phyloP scores from a whole-genome alignment of 1,140 invertebrate species.

The Ips nitidus region DNA sequence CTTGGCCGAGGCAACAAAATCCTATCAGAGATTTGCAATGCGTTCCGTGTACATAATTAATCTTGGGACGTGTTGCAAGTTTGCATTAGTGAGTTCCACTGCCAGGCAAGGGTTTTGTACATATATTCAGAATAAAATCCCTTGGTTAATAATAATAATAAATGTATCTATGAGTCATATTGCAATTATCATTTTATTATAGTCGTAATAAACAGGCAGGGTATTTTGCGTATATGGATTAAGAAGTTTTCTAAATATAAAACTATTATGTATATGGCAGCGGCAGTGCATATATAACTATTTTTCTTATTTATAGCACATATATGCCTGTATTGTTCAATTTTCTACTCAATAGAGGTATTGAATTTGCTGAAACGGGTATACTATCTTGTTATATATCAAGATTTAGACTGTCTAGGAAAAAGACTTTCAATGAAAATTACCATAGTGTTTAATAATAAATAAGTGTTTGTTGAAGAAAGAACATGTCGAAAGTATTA shows the following conservation, averaged over 20 bases:
- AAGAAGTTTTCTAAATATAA: conserved; percentile 18
- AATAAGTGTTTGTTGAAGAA: conserved; percentile 34
- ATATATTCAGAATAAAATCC: too few species aligned
- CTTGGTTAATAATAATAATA: too few species aligned
- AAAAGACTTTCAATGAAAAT: conserved; percentile 26
- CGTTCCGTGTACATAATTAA: too few species aligned
- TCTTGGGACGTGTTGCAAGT: too few species aligned
- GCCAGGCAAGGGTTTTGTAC: too few species aligned
- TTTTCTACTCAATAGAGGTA: conserved; percentile 26
- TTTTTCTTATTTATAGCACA: conserved; percentile 19
- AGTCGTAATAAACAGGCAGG: conserved; percentile 5
- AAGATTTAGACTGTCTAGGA: conserved; percentile 34
- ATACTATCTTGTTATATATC: conserved; percentile 32
- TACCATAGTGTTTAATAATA: conserved; percentile 20
- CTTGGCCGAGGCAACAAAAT: too few species aligned
- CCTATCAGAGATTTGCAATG: too few species aligned
- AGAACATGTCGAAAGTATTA: conserved; percentile 30
- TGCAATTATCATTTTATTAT: too few species aligned
- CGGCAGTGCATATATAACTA: conserved; percentile 29
- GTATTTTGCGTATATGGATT: conserved; percentile 20
- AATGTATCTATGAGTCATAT: too few species aligned
- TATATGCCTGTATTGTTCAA: conserved; percentile 30
- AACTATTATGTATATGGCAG: conserved; percentile 23
- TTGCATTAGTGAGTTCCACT: too few species aligned
- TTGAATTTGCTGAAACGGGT: conserved; percentile 17